A percentile compares a stretch with the other conserved stretches of the same genome.
These are phyloP conservation scores for Agonopterix arenella DNA, from an alignment of 2,888 invertebrate genomes.

Conservation along the genomic window DNA sequence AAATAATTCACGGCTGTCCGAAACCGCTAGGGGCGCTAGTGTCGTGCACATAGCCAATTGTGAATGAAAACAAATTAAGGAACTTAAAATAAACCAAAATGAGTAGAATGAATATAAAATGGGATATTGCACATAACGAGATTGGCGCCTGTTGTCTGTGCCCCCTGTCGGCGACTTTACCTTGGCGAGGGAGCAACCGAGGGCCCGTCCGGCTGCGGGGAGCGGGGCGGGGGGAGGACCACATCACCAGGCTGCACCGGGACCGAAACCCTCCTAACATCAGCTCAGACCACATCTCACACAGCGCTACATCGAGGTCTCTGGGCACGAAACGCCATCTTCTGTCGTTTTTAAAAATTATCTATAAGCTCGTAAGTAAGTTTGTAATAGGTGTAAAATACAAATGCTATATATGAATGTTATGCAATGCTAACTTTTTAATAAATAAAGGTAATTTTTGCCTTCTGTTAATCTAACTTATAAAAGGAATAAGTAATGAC, in stretches of 20 bases:
- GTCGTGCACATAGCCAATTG: too few relatives aligned
- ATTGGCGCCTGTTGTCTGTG: constrained; percentile 56
- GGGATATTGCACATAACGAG: constrained; percentile 63
- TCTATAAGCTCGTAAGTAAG: constrained; percentile 62
- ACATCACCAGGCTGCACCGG: constrained; percentile 28
- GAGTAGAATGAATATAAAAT: constrained; percentile 45
- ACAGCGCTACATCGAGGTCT: constrained; percentile 70
- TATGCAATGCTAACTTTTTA: constrained; percentile 16
- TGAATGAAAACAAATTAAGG: constrained; percentile 20
- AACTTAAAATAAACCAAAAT: constrained; percentile 38
- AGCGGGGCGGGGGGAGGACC: constrained; percentile 17
- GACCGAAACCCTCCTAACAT: constrained; percentile 59
- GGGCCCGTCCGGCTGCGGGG: constrained; percentile 25
- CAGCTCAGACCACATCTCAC: constrained; percentile 71
- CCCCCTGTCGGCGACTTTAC: constrained; percentile 62
- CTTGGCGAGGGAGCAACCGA: constrained; percentile 38
- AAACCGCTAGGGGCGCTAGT: too few relatives aligned
- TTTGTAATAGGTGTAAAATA: constrained; percentile 20
- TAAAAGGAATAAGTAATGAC: constrained; percentile 22
- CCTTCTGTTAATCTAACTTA: constrained; percentile 21
- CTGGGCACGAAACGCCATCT: constrained; percentile 69
- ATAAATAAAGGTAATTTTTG: constrained; percentile 12
- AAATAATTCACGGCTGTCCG: too few relatives aligned
- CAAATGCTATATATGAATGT: constrained; percentile 18
- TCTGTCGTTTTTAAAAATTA: constrained; percentile 75